Percentiles rank a stretch among this genome's conserved stretches.
Conservation (phyloP, 2,113 vertebrate genomes). For the Corythornis madagascariensis region DNA sequence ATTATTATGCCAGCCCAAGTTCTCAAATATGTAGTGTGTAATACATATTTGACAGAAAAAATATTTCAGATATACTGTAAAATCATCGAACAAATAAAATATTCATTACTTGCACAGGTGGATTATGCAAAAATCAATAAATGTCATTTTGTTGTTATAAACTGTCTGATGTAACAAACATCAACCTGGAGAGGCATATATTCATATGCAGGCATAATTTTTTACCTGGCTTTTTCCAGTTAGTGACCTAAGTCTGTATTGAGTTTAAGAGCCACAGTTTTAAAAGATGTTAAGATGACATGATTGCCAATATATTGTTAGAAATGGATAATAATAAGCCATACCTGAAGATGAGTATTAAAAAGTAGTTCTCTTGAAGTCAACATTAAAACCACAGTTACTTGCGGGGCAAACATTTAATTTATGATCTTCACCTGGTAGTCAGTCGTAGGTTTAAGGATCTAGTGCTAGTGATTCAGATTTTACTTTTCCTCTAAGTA, state of each 20-base stretch:
- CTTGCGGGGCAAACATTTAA: neutral
- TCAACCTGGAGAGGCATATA: neutral
- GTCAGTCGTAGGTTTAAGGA: neutral
- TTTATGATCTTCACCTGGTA: neutral
- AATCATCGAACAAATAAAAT: conserved; percentile 28
- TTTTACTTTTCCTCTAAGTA: conserved; percentile 13
- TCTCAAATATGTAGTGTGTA: neutral
- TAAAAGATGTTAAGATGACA: neutral
- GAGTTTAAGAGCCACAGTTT: neutral
- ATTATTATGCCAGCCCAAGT: neutral
- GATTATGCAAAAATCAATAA: conserved; percentile 58
- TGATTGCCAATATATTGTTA: neutral
- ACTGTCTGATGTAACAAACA: conserved; percentile 35
- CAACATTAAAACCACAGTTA: neutral
- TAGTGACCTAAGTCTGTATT: neutral
- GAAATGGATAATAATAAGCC: neutral
- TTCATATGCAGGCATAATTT: neutral
- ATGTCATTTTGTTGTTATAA: conserved; percentile 39
- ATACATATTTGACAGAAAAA: neutral
- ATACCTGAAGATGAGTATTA: neutral
- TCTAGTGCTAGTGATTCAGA: neutral
- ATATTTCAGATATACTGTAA: neutral
- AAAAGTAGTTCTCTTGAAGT: neutral
- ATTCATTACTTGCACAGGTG: conserved; percentile 44
- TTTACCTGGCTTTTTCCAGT: neutral